Base-by-base conservation (phyloP, 2,113 vertebrate genomes). In the Castor canadensis region DNA sequence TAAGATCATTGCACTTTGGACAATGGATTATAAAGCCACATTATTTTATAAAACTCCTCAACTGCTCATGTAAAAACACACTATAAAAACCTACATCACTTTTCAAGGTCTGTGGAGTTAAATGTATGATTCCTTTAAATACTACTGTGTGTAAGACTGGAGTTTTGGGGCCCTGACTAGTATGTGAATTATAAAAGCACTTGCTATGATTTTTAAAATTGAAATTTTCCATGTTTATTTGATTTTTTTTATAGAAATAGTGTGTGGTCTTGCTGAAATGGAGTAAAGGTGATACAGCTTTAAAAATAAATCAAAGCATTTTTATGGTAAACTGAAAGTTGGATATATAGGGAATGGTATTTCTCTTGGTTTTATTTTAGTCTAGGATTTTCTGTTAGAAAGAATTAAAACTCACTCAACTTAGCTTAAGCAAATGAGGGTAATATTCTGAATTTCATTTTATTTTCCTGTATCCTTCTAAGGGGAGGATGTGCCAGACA, bases 171-270 rank as follows among this genome's bases (percentile, higher is more conserved):
- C 38, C 26, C 16, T 66, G 60, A 66, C 6, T 86, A 45, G 58
- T 79, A 73, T 60, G 52, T 93, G 91, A 80, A 54, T 88, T 67
- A 73, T 77, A 92, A 82, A 95, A 91, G 43, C 40, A 67, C 52
- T 89, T 64, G 47, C 11, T 76, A 13, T 94, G 76, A 84, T 76
- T 89, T 96, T 92, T 95, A 47, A 79, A 93, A 80, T 62, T 85
- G 58, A 6, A 90, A 95, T 93, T 95, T 87, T 87, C 32, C 30
- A 56, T 72, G 28, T 93, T 91, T 62, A 84, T 90, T 69, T 93
- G 71, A 84, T 80, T 94, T 96, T 88, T 80, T 96, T 88, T 80
- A 81, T 83, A 81, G 56, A 96, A 93, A 94, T 80, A 75, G 76
- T 72, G 79, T 93, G 62, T 75, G 43, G 45, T 85, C 64, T 77